A percentile compares a stretch with the other conserved stretches of the same genome.
These are phyloP conservation scores for Saturnia japonica DNA, from an alignment of 2,888 invertebrate species.

Conservation along the genomic window DNA sequence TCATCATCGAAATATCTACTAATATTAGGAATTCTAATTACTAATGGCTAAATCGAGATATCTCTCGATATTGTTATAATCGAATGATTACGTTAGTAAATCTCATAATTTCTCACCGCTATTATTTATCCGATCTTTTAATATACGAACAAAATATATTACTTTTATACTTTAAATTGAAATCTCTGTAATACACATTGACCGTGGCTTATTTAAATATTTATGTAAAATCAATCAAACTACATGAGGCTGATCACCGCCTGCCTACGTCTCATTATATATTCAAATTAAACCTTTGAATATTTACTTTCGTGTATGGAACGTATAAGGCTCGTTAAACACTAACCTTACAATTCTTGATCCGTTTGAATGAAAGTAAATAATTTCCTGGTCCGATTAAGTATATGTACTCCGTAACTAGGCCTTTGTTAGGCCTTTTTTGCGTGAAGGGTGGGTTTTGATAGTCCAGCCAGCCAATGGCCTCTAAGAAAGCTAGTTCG, in stretches of 20 bases:
- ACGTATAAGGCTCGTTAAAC: slow-evolving; percentile 34
- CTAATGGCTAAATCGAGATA: too few species aligned
- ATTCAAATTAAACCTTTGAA: slow-evolving; percentile 59
- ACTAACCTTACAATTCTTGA: slow-evolving; percentile 21
- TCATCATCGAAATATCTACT: too few species aligned
- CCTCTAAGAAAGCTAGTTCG: too few species aligned
- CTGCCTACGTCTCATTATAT: slow-evolving; percentile 26
- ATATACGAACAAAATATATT: neutral
- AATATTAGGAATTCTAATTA: too few species aligned
- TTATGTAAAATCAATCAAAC: slow-evolving; percentile 34
- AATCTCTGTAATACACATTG: neutral
- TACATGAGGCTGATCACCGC: slow-evolving; percentile 15
- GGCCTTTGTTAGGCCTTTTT: too few species aligned
- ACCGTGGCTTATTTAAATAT: slow-evolving; percentile 26
- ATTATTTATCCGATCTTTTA: too few species aligned
- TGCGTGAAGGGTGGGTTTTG: too few species aligned
- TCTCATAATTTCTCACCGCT: too few species aligned
- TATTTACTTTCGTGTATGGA: slow-evolving; percentile 36
- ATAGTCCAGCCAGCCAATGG: too few species aligned
- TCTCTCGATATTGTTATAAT: too few species aligned
- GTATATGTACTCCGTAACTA: too few species aligned
- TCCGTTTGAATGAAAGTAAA: neutral
- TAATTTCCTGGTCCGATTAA: neutral
- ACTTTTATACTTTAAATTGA: neutral
- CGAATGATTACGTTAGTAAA: too few species aligned